These are phyloP conservation scores for Setophaga coronata DNA, from an alignment of 2,113 vertebrate species.

Conservation along the genomic window DNA sequence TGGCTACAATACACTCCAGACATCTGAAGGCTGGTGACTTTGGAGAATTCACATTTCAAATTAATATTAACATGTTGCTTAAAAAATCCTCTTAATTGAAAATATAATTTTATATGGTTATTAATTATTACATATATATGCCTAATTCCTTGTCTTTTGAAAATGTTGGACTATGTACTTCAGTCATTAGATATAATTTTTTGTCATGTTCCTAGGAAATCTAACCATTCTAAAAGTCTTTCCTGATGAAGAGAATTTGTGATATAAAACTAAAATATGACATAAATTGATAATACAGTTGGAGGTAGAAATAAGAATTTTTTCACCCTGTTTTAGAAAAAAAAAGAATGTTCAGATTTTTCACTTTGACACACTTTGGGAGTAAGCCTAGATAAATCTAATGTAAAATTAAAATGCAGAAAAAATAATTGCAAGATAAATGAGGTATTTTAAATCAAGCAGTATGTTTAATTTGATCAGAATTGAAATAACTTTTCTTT, in stretches of 20 bases:
- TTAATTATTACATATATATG: background rate
- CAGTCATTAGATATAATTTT: background rate
- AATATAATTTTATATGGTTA: background rate
- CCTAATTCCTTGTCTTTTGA: background rate
- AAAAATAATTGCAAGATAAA: background rate
- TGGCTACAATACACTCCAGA: background rate
- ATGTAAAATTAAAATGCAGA: background rate
- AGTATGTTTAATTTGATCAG: background rate
- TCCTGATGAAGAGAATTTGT: background rate
- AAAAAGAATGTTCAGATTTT: background rate
- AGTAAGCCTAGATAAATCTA: background rate
- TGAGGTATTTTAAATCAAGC: background rate
- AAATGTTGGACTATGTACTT: background rate
- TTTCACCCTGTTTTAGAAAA: background rate
- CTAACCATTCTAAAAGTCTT: background rate
- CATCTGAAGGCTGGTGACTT: background rate
- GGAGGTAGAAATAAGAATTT: background rate
- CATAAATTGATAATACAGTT: background rate
- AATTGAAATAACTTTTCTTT: constrained; percentile 11
- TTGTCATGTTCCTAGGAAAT: background rate
- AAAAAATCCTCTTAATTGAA: background rate
- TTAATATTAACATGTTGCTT: background rate
- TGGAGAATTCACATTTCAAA: background rate
- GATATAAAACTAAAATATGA: background rate
- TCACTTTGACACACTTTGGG: background rate